Base-by-base conservation (phyloP, 2,888 invertebrate species). In the Drosophila aldrichi region DNA sequence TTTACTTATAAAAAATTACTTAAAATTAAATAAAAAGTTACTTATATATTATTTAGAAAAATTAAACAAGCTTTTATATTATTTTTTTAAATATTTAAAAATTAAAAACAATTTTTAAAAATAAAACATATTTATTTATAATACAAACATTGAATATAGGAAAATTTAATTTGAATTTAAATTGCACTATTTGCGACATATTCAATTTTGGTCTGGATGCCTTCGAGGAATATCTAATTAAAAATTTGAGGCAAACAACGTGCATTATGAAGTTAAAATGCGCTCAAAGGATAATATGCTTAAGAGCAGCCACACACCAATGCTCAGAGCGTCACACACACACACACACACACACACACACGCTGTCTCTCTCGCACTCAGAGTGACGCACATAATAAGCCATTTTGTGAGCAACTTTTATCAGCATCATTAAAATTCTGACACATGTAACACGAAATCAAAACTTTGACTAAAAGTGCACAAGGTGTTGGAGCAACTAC, bases 361-460 rank as follows among this genome's bases (percentile, higher is more conserved):
- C 41, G 12, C 14, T 16, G 14, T 40, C 65, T 51, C 43, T 34
- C 9, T 38, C 32, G 14, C 40, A 16, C 36, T 4, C 71, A 78
- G 60, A 72, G 81, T 78, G 51, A 62, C 68, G 58, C 84, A 79
- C 89, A 69, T 85, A 85, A 85, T 89, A 85, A 85, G 84, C 89
- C 84, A 87, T 87, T 85, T 87, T 63, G 76, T 67, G 82, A 74
- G 75, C 74, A 89, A 85, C 86, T 87, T 88, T 87, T 87, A 87
- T 87, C 90, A 87, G 86, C 86, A 87, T 87, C 86, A 87, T 90
- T 87, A 87, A 87, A 87, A 87, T 88, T 87, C 90, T 89, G 86
- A 87, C 86, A 87, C 86, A 87, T 87, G 86, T 87, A 87, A 87
- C 86, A 87, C 86, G 90, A 87, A 89, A 87, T 87, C 86, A 89